These are phyloP conservation scores for Zalophus californianus DNA, from an alignment of 2,797 vertebrate species.

Conservation along the genomic window DNA sequence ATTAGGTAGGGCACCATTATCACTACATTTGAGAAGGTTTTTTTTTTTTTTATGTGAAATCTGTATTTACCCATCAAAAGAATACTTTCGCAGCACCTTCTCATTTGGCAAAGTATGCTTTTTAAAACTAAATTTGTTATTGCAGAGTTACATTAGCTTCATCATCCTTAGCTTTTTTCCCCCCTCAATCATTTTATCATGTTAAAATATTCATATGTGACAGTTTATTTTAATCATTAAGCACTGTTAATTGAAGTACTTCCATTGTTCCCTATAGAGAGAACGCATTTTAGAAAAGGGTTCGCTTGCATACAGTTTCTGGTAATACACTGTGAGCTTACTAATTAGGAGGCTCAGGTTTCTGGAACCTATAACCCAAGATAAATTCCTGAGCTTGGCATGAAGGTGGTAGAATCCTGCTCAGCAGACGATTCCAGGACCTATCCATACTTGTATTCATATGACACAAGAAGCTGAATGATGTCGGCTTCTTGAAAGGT, in stretches of 20 bases:
- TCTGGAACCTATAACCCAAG: slow-evolving; percentile 77
- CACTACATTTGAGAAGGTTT: neutral
- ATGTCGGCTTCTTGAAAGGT: slow-evolving; percentile 86
- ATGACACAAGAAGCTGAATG: slow-evolving; percentile 83
- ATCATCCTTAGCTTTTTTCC: neutral
- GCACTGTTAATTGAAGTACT: slow-evolving; percentile 67
- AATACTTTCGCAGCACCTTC: neutral
- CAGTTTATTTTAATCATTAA: slow-evolving; percentile 78
- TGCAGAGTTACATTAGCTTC: neutral
- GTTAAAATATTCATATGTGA: slow-evolving; percentile 54
- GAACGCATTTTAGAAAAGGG: slow-evolving; percentile 77
- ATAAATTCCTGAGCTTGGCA: slow-evolving; percentile 84
- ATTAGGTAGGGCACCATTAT: neutral
- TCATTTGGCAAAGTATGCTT: slow-evolving; percentile 1
- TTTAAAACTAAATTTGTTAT: slow-evolving; percentile 33
- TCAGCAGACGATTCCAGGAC: slow-evolving; percentile 79
- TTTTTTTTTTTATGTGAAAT: neutral
- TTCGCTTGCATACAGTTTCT: slow-evolving; percentile 75
- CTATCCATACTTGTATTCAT: slow-evolving; percentile 82
- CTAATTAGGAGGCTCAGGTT: slow-evolving; percentile 85
- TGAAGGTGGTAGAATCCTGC: slow-evolving; percentile 86
- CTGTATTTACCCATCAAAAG: neutral
- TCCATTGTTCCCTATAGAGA: slow-evolving; percentile 75
- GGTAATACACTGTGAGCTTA: slow-evolving; percentile 75
- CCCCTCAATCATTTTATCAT: slow-evolving; percentile 43